Base-by-base conservation (phyloP, 2,113 vertebrate species). In the Paramisgurnus dabryanus region DNA sequence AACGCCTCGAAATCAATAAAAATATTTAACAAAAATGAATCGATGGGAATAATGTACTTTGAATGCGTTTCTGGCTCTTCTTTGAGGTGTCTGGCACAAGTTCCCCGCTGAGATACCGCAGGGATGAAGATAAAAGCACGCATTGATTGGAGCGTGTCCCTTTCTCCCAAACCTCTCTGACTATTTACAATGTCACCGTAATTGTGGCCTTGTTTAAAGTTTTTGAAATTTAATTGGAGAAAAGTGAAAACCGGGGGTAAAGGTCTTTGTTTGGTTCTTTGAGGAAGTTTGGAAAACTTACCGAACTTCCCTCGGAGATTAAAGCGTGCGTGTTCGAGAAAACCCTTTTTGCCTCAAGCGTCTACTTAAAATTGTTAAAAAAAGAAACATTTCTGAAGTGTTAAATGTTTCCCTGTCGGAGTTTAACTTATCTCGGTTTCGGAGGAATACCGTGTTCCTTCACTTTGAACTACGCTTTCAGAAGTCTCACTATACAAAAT, bases 11-110 rank as follows among this genome's bases (percentile, higher is more conserved):
- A 61, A 18, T 13, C 0, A 60, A 45, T 58, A 57, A n/a, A 57
- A 57, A 57, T 47, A 7, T 18, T 58, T 41, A 22, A 58, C 34
- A 40, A 57, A 73, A 43, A 45, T 60, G 3, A 73, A 73, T 60
- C 58, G 10, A 73, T 22, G 40, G 50, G 39, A 60, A 73, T 22
- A 15, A 8, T 18, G 12, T 18, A 13, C n/a, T 13, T 60, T 18
- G 8, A 13, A 73, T 34, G 12, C 47, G 34, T 12, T 57, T n/a
- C 15, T 71, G 15, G 11, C 50, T 71, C 53, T 2, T 45, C 57
- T 60, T 73, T 43, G 40, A 73, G n/a, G 70, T 72, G 11, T 15
- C 41, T 72, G 70, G 10, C 70, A 41, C 34, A 58, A 60, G 41
- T 10, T 43, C 43, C 40, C 53, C 17, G 17, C 15, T 7, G 15